phyloP scores from a whole-genome alignment of 2,888 invertebrate species.

The Conomelus anceps region DNA sequence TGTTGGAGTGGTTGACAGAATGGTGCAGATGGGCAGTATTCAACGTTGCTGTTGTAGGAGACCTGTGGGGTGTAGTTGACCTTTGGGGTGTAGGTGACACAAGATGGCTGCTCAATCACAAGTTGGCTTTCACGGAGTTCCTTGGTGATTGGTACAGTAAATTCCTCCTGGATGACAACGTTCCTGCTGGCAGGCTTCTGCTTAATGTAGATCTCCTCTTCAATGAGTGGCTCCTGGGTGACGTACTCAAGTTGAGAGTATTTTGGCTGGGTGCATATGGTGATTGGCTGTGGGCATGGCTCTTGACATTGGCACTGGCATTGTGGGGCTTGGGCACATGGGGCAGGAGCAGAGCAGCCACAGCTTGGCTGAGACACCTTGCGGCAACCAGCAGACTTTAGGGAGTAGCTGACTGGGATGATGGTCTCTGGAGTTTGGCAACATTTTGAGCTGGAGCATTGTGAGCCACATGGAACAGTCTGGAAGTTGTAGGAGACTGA shows the following conservation, averaged over 20 bases:
- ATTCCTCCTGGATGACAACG: background rate
- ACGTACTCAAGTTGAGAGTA: background rate
- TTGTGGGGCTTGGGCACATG: background rate
- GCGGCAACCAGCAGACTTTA: background rate
- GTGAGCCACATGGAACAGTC: too few relatives aligned
- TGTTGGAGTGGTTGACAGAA: background rate
- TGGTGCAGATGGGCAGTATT: background rate
- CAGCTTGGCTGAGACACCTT: background rate
- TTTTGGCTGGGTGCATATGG: background rate
- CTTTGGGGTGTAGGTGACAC: background rate
- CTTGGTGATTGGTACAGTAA: background rate
- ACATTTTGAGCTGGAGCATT: too few relatives aligned
- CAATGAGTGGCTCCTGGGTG: background rate
- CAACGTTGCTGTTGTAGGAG: background rate
- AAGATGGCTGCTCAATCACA: background rate
- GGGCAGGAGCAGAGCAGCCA: background rate
- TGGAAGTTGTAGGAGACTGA: too few relatives aligned
- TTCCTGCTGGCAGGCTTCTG: background rate
- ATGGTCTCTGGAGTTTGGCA: background rate
- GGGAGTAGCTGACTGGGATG: background rate
- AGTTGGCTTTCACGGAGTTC: background rate
- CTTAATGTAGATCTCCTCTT: background rate
- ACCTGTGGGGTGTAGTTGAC: background rate
- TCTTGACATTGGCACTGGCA: background rate
- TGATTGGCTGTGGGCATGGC: background rate